Percentiles rank a stretch among this genome's conserved stretches.
These are phyloP conservation scores for Pristionchus arcanus DNA, from an alignment of 2,888 invertebrate genomes.

Conservation along the genomic window DNA sequence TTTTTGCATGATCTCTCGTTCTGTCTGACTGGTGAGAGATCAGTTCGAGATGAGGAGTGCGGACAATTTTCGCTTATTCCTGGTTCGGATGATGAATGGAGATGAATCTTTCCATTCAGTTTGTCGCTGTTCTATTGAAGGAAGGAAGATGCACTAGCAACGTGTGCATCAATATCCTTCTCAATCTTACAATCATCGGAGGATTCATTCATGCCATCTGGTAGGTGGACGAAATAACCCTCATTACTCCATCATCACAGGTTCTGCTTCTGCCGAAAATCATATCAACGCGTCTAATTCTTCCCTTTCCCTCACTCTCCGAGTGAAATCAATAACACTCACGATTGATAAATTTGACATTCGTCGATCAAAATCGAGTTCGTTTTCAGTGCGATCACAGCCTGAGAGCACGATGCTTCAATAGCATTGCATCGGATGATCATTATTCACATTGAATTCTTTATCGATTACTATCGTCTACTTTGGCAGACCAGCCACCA, in stretches of 20 bases:
- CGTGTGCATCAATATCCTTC: not conserved
- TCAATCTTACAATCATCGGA: not conserved
- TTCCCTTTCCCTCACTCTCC: not conserved
- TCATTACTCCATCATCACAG: not conserved
- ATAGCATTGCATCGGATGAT: no score
- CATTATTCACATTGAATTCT: no score
- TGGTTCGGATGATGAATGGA: not conserved
- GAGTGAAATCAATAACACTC: not conserved
- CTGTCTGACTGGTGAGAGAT: no score
- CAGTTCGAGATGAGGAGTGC: no score
- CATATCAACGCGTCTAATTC: not conserved
- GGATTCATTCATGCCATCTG: not conserved
- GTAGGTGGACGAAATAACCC: not conserved
- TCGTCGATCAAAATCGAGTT: not conserved
- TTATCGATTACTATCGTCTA: not conserved
- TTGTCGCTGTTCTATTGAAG: not conserved
- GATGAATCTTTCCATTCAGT: not conserved
- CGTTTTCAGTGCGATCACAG: not conserved
- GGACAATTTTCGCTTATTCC: no score
- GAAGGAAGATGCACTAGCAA: not conserved
- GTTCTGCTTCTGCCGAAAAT: slow-evolving; percentile 20
- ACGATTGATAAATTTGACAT: not conserved
- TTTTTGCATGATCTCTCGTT: no score
- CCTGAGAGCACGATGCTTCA: no score
- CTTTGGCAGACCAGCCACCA: slow-evolving; percentile 60